These are phyloP conservation scores for Orthonyx spaldingii DNA, from an alignment of 2,113 vertebrate species.

Conservation along the genomic window DNA sequence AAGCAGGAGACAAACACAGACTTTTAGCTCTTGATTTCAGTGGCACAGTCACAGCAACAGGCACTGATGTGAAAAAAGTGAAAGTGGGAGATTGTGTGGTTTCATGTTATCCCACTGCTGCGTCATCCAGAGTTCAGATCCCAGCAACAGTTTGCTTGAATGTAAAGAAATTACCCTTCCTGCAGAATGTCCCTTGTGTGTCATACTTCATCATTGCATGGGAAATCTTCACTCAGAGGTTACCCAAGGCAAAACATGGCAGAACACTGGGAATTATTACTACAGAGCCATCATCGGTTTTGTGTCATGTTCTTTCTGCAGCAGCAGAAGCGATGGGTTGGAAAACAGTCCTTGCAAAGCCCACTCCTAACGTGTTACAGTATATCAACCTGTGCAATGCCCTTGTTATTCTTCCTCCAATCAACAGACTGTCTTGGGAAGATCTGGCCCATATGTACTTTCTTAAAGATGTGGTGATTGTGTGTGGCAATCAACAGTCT, in stretches of 20 bases:
- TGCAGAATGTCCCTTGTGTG: slow-evolving; percentile 76
- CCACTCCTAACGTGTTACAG: background rate
- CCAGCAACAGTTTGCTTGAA: slow-evolving; percentile 75
- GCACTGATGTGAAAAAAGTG: slow-evolving; percentile 67
- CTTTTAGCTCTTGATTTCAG: slow-evolving; percentile 82
- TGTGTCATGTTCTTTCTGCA: slow-evolving; percentile 71
- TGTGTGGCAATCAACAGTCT: slow-evolving; percentile 61
- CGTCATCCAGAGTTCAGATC: slow-evolving; percentile 66
- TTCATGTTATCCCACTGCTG: slow-evolving; percentile 77
- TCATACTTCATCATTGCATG: slow-evolving; percentile 81
- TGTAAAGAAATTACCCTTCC: slow-evolving; percentile 67
- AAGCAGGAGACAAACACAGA: slow-evolving; percentile 63
- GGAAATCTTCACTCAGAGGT: slow-evolving; percentile 70
- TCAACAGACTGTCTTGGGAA: slow-evolving; percentile 27
- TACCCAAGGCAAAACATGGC: slow-evolving; percentile 55
- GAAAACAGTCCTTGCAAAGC: slow-evolving; percentile 58
- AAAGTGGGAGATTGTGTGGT: slow-evolving; percentile 78
- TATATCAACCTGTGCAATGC: slow-evolving; percentile 54
- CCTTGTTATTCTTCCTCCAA: slow-evolving; percentile 75
- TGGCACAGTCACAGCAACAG: slow-evolving; percentile 75
- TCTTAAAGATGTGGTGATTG: slow-evolving; percentile 70
- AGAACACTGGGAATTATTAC: slow-evolving; percentile 74
- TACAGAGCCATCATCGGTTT: slow-evolving; percentile 65
- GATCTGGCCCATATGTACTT: background rate
- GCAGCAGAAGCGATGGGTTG: slow-evolving; percentile 76